Evolutionary conservation across 2,113 vertebrate genomes (phyloP).

Genomic region (Sigmodon hispidus): DNA sequence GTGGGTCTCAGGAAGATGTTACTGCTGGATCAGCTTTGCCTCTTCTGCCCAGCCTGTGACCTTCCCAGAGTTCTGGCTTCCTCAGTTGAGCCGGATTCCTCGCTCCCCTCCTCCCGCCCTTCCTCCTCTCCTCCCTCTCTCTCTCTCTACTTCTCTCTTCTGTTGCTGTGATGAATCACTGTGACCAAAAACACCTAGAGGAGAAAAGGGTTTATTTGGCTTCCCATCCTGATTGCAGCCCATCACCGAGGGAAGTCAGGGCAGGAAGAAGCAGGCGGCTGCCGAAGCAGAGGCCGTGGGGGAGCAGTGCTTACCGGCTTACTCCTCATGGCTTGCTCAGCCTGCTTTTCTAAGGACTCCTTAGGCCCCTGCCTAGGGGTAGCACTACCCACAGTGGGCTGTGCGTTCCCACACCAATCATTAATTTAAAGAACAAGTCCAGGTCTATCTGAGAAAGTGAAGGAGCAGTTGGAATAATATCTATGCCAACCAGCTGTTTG

Average conservation of each 20-base stretch:
- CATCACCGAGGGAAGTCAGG: neutral
- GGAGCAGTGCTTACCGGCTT: no score
- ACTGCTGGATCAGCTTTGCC: neutral
- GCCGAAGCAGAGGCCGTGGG: neutral
- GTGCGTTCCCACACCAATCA: neutral
- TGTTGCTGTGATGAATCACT: neutral
- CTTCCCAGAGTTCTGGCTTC: neutral
- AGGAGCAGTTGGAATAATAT: neutral
- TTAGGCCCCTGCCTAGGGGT: neutral
- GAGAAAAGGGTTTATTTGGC: no score
- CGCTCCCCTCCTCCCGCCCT: neutral
- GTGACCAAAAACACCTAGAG: neutral
- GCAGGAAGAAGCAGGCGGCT: neutral
- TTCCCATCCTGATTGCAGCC: neutral
- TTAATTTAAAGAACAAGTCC: neutral
- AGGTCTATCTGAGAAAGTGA: neutral
- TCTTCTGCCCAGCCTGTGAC: neutral
- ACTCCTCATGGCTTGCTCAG: neutral
- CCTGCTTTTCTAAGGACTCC: neutral
- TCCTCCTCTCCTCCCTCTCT: neutral
- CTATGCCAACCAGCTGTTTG: neutral
- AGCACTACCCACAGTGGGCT: neutral
- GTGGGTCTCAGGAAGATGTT: neutral
- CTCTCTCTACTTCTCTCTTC: neutral
- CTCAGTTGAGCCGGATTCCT: neutral